Percentiles rank a stretch among this genome's conserved stretches.
Evolutionary conservation across 2,113 vertebrate genomes (phyloP).

Genomic region (Apodemus speciosus): DNA sequence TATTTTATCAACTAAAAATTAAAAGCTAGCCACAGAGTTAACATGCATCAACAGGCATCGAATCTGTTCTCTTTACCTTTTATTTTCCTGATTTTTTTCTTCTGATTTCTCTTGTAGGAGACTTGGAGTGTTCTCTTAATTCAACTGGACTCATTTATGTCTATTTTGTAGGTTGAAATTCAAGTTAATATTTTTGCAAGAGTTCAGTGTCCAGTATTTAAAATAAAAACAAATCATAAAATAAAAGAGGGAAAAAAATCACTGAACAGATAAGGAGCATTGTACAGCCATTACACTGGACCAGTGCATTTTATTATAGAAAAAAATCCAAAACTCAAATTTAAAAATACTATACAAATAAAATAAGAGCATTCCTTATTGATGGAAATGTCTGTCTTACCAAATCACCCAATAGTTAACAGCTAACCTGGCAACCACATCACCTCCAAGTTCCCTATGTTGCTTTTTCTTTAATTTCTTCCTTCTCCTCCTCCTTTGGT

Average conservation of each 20-base stretch:
- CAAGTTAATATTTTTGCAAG: constrained; percentile 4
- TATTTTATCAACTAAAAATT: constrained; percentile 8
- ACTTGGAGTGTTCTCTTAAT: neutral
- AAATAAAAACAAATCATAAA: neutral
- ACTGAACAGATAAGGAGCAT: neutral
- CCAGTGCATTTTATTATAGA: neutral
- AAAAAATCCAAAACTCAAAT: constrained; percentile 22
- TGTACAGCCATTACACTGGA: neutral
- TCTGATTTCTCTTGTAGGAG: neutral
- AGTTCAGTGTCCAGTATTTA: neutral
- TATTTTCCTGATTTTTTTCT: neutral
- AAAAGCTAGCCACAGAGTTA: neutral
- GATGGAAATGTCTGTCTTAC: neutral
- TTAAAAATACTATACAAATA: neutral
- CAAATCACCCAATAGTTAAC: neutral
- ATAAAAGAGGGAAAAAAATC: neutral
- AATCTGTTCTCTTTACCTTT: neutral
- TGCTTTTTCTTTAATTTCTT: constrained; percentile 2
- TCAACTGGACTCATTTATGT: neutral
- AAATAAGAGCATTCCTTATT: neutral
- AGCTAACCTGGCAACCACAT: neutral
- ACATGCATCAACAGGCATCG: neutral
- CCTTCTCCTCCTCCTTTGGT: neutral
- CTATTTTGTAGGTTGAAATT: neutral
- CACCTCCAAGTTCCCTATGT: neutral